Evolutionary conservation across 2,113 vertebrate genomes (phyloP).

Genomic region (Hemicordylus capensis): DNA sequence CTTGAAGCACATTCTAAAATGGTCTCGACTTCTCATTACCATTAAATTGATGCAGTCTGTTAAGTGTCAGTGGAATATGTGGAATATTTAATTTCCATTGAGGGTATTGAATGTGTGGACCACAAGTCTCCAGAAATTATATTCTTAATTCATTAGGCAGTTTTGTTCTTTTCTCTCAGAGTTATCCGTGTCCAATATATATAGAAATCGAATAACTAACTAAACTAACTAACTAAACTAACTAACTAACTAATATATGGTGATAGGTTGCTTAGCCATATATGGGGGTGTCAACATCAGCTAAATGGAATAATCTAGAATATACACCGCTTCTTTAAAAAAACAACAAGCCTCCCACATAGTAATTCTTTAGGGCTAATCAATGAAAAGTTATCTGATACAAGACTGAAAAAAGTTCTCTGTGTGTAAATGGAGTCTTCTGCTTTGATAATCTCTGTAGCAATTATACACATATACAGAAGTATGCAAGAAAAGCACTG

Average conservation of each 20-base stretch:
- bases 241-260: no score
- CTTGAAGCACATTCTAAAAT: neutral
- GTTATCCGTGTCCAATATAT: neutral
- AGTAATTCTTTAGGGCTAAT: neutral
- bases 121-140: neutral
- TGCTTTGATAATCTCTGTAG: neutral
- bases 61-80: neutral
- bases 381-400: neutral
- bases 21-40: neutral
- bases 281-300: neutral
- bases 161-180: neutral
- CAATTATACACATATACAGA: neutral
- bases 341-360: no score
- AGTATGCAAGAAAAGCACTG: neutral
- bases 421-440: neutral
- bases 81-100: neutral
- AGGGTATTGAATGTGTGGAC: neutral
- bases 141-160: neutral
- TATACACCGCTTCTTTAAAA: no score
- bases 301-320: accelerated
- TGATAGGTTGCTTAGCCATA: neutral
- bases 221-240: no score
- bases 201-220: no score
- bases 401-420: neutral
- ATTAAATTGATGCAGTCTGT: neutral